Conservation (phyloP, 2,888 invertebrate species). For the Rhagium mordax region DNA sequence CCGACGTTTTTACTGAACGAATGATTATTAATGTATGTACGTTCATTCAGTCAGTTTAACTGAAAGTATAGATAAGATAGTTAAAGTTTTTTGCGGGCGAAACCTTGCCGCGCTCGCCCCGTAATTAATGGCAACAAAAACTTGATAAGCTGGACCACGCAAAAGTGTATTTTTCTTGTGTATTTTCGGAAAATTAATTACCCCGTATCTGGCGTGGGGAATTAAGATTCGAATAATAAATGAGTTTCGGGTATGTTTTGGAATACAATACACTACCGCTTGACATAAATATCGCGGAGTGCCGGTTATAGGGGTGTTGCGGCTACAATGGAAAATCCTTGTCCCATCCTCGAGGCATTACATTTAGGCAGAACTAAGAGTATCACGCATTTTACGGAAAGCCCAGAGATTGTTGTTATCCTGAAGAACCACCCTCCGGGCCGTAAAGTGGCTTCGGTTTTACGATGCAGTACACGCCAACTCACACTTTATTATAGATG, state of each 20-base stretch:
- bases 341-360: conserved; percentile 34
- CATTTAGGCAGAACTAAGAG: conserved; percentile 29
- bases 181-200: neutral
- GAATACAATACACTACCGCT: conserved; percentile 43
- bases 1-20: too few relatives aligned
- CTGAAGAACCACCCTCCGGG: neutral
- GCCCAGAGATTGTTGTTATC: conserved; percentile 10
- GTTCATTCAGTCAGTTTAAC: too few relatives aligned
- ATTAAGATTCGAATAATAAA: conserved; percentile 2
- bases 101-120: neutral
- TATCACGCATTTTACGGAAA: conserved; percentile 18
- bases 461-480: neutral
- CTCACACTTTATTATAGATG: neutral
- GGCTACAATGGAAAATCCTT: conserved; percentile 41
- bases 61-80: too few relatives aligned
- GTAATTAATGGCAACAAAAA: neutral
- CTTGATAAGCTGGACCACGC: neutral
- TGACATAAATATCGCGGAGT: conserved; percentile 49
- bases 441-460: neutral
- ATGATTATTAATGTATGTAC: too few relatives aligned
- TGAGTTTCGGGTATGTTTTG: conserved; percentile 7
- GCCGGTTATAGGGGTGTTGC: conserved; percentile 43
- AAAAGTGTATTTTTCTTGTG: neutral
- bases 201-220: neutral
- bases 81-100: too few relatives aligned